Evolutionary conservation across 2,797 vertebrate genomes (phyloP).

Genomic region (Lateolabrax maculatus): DNA sequence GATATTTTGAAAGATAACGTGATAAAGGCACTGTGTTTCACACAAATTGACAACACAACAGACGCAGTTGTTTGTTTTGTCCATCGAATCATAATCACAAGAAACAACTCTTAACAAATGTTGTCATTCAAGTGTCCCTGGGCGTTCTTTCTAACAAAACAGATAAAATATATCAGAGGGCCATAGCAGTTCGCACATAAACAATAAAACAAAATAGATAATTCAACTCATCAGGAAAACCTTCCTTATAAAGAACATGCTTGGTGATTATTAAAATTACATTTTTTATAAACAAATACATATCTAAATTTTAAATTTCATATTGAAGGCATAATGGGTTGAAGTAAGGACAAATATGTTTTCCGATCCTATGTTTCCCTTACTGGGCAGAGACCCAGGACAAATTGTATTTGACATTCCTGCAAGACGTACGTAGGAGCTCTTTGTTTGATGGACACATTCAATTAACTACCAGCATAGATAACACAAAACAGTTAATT

Average conservation of each 20-base stretch:
- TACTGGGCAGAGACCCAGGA: slow-evolving; percentile 55
- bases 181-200: slow-evolving; percentile 65
- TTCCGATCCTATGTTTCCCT: slow-evolving; percentile 63
- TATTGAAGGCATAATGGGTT: slow-evolving; percentile 79
- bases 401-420: slow-evolving; percentile 62
- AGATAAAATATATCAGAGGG: slow-evolving; percentile 71
- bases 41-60: slow-evolving; percentile 79
- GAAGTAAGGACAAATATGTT: slow-evolving; percentile 71
- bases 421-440: slow-evolving; percentile 47
- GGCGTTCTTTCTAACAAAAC: slow-evolving; percentile 65
- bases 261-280: slow-evolving; percentile 79
- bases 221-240: slow-evolving; percentile 80
- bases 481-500: slow-evolving; percentile 46
- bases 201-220: slow-evolving; percentile 76
- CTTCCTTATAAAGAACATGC: slow-evolving; percentile 84
- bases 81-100: slow-evolving; percentile 79
- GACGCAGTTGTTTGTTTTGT: slow-evolving; percentile 82
- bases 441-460: slow-evolving; percentile 64
- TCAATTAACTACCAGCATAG: slow-evolving; percentile 69
- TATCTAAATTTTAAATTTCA: slow-evolving; percentile 75
- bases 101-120: slow-evolving; percentile 81
- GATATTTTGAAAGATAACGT: slow-evolving; percentile 72
- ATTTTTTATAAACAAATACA: slow-evolving; percentile 82
- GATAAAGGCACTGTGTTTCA: slow-evolving; percentile 84
- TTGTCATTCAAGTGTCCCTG: slow-evolving; percentile 70